Evolutionary conservation across 1,140 invertebrate species (phyloP).

Genomic region (Orchesella cincta): DNA sequence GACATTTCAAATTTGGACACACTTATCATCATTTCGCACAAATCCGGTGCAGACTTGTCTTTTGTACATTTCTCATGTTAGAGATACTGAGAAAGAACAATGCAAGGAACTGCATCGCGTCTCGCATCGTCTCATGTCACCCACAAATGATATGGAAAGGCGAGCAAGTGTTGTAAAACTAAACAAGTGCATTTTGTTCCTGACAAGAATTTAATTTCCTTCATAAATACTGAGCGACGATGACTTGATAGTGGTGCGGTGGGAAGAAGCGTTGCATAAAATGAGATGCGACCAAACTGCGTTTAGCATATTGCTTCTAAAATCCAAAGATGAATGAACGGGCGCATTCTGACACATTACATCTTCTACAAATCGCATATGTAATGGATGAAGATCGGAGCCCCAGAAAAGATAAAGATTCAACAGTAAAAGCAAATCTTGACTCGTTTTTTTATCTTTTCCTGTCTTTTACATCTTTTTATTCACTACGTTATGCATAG

Average conservation of each 20-base stretch:
- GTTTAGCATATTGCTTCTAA: neutral
- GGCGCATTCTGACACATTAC: no score
- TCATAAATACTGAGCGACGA: neutral
- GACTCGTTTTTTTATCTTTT: neutral
- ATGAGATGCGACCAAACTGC: neutral
- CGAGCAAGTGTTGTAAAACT: neutral
- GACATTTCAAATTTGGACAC: neutral
- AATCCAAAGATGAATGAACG: no score
- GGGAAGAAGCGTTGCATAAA: neutral
- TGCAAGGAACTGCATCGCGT: no score
- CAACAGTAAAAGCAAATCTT: neutral
- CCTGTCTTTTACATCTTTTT: neutral
- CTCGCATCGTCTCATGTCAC: no score
- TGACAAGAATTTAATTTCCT: conserved; percentile 30
- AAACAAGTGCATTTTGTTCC: conserved; percentile 19
- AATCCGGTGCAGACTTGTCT: neutral
- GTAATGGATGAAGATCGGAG: neutral
- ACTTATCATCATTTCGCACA: neutral
- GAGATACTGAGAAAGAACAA: neutral
- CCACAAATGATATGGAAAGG: no score
- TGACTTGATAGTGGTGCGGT: neutral
- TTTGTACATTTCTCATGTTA: neutral
- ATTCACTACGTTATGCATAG: neutral
- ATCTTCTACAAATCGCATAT: neutral
- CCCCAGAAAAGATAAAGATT: neutral